Percentiles rank a stretch among this genome's conserved stretches.
Conservation (phyloP, 2,888 invertebrate genomes). For the Sipha maydis region DNA sequence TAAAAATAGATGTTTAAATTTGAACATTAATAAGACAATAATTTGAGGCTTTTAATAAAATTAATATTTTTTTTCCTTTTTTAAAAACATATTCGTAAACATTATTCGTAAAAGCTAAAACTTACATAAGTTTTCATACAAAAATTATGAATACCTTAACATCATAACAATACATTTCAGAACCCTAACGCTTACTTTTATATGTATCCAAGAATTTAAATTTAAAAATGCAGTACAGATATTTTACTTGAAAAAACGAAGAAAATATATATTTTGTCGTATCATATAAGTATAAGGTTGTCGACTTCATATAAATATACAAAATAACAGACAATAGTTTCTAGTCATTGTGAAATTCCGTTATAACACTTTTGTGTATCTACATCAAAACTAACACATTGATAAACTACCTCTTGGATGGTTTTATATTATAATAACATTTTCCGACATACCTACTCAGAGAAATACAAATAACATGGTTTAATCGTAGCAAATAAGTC, state of each 20-base stretch:
- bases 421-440: background rate
- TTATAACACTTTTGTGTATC: background rate
- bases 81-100: too few species aligned
- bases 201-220: too few species aligned
- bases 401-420: background rate
- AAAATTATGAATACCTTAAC: too few species aligned
- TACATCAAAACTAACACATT: conserved; percentile 19
- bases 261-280: background rate
- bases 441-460: background rate
- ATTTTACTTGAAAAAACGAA: background rate
- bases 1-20: too few species aligned
- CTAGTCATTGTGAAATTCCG: background rate
- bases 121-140: too few species aligned
- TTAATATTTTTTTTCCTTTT: too few species aligned
- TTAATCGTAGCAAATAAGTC: conserved; percentile 1
- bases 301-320: background rate
- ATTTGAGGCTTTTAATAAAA: too few species aligned
- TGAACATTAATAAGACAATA: too few species aligned
- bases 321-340: background rate
- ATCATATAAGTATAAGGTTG: background rate
- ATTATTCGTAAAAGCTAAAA: too few species aligned
- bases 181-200: too few species aligned
- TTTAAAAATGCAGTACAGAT: too few species aligned
- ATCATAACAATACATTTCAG: too few species aligned
- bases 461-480: background rate